Evolutionary conservation across 2,797 vertebrate species (phyloP).

Genomic region (Hyperoplus lanceolatus): DNA sequence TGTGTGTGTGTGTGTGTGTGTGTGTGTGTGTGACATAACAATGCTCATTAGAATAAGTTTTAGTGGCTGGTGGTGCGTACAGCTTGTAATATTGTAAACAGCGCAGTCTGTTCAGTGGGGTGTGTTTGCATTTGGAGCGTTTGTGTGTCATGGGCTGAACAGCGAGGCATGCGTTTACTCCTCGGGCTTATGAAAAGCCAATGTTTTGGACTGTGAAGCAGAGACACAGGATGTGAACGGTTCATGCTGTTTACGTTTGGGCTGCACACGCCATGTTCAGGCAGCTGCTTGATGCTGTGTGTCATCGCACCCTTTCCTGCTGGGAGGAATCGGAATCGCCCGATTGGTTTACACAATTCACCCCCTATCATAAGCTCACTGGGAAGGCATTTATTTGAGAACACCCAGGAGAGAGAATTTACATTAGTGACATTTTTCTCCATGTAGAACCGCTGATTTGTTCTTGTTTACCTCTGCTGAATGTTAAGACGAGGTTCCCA

Average conservation of each 20-base stretch:
- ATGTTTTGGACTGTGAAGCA: slow-evolving; percentile 37
- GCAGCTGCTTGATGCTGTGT: slow-evolving; percentile 62
- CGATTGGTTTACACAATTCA: slow-evolving; percentile 47
- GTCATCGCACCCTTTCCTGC: slow-evolving; percentile 28
- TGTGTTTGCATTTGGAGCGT: slow-evolving; percentile 37
- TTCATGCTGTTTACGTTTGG: slow-evolving; percentile 59
- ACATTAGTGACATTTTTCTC: slow-evolving; percentile 43
- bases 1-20: neutral
- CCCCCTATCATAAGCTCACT: slow-evolving; percentile 35
- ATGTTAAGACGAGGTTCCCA: neutral
- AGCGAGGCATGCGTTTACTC: slow-evolving; percentile 69
- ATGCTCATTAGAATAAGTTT: slow-evolving; percentile 38
- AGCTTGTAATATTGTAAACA: slow-evolving; percentile 34
- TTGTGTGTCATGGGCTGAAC: slow-evolving; percentile 59
- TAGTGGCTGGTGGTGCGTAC: slow-evolving; percentile 31
- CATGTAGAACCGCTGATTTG: slow-evolving; percentile 11
- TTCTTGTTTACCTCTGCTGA: slow-evolving; percentile 36
- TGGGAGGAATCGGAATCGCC: slow-evolving; percentile 9
- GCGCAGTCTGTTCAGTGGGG: slow-evolving; percentile 36
- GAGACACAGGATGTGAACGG: slow-evolving; percentile 64
- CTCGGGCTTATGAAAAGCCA: slow-evolving; percentile 35
- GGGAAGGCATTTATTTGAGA: slow-evolving; percentile 58
- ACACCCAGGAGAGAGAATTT: slow-evolving; percentile 49
- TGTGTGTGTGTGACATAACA: slow-evolving; percentile 3
- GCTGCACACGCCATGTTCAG: slow-evolving; percentile 2